Base-by-base conservation (phyloP, 2,113 vertebrate species). In the Hippocampus mohnikei region DNA sequence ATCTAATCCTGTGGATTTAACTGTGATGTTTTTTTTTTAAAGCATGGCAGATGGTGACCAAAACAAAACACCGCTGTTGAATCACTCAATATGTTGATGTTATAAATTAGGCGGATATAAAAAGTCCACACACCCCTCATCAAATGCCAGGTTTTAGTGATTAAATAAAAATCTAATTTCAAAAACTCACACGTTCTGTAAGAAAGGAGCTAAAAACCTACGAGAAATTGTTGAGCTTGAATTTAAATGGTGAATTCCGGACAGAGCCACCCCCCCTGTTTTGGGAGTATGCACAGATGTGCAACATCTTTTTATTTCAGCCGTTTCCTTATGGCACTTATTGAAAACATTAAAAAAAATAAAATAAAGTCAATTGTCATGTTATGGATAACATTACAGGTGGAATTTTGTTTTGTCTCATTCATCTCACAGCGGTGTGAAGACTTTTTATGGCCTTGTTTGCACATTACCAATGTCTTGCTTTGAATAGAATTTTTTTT, bases 1-100 rank as follows among this genome's bases (percentile, higher is more conserved):
- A 3, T 8, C n/a, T 65, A 65, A 65, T 65, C 63, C 63, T 18
- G 63, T 18, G 63, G 63, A 25, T 65, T 65, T 46, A 65, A 65
- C 42, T 6, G 61, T 12, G 2, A n/a, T 63, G 23, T 25, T 27
- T 23, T 44, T 44, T 65, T 65, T 46, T 65, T 8, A 23, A 64
- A 44, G 20, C 41, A 27, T 46, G 63, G 12, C 63, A 65, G 63
- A 65, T 65, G 63, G 63, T 46, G 63, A 65, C 41, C 44, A 46
- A 65, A 63, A n/a, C 20, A 9, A 27, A 8, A 10, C 13, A 65
- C 13, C 40, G 15, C 41, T 27, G 41, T 65, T 25, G 42, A 42
- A 25, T 65, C 42, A 9, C 13, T 25, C 63, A 65, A 27, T 65
- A 65, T 65, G 41, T 46, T 23, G 58, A 59, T 6, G 23, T 64